These are phyloP conservation scores for Gerris lacustris DNA, from an alignment of 2,888 invertebrate genomes.

Conservation along the genomic window DNA sequence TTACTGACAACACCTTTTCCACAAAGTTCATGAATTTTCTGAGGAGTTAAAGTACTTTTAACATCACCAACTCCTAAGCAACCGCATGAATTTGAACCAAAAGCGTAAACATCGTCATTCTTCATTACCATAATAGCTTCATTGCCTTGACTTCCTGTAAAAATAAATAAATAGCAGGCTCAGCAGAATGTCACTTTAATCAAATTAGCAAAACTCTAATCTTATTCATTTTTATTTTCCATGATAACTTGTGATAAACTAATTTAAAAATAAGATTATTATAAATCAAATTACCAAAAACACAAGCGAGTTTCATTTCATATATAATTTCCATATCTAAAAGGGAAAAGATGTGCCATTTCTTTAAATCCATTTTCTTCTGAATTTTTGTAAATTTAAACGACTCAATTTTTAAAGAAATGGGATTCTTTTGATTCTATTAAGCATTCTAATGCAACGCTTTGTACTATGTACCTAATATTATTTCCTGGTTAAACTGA, in stretches of 20 bases:
- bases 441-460: too few species aligned
- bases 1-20: constrained; percentile 41
- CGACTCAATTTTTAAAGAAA: too few species aligned
- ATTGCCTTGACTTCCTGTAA: constrained; percentile 42
- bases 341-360: constrained; percentile 48
- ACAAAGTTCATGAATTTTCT: constrained; percentile 42
- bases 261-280: background rate
- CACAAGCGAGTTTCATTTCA: constrained; percentile 42
- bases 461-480: too few species aligned
- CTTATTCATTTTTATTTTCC: too few species aligned
- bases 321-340: constrained; percentile 41
- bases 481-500: too few species aligned
- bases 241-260: too few species aligned
- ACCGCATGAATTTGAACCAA: constrained; percentile 46
- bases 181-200: too few species aligned
- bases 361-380: constrained; percentile 37
- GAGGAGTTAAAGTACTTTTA: constrained; percentile 42
- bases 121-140: constrained; percentile 48
- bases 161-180: background rate
- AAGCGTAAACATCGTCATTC: constrained; percentile 44
- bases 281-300: constrained; percentile 40
- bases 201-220: too few species aligned
- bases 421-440: too few species aligned
- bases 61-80: constrained; percentile 45
- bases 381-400: background rate